These are phyloP conservation scores for Acleris emargana DNA, from an alignment of 2,888 invertebrate species.

Conservation along the genomic window DNA sequence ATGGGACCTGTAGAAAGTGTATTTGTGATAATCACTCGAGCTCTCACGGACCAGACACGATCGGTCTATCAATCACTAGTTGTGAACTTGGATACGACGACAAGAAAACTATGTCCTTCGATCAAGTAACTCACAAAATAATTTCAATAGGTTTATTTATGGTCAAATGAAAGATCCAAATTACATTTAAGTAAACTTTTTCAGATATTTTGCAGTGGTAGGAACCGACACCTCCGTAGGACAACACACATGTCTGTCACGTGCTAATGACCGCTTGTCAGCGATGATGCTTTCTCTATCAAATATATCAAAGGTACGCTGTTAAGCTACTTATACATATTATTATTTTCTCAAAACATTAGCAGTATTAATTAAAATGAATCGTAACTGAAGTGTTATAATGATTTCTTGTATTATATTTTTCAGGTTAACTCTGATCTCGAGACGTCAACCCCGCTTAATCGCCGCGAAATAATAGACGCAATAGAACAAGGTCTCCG, in stretches of 20 bases:
- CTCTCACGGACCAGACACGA: constrained; percentile 3
- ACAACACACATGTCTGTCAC: constrained; percentile 14
- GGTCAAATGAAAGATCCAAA: background rate
- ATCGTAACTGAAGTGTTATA: too few relatives aligned
- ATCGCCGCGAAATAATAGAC: constrained; percentile 1
- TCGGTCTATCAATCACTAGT: constrained; percentile 31
- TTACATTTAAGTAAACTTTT: background rate
- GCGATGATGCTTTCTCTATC: constrained; percentile 19
- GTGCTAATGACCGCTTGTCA: constrained; percentile 18
- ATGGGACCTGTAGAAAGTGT: constrained; percentile 38
- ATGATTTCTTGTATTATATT: background rate
- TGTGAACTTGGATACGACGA: constrained; percentile 38
- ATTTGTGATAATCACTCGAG: constrained; percentile 36
- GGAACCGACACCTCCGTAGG: constrained; percentile 14
- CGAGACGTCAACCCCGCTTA: background rate
- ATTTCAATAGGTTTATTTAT: background rate
- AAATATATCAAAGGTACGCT: constrained; percentile 2
- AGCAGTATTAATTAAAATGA: too few relatives aligned
- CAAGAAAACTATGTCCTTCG: constrained; percentile 40
- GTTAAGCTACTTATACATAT: background rate
- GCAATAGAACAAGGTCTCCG: constrained; percentile 12
- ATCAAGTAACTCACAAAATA: constrained; percentile 37
- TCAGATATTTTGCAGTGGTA: constrained; percentile 26
- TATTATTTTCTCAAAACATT: too few relatives aligned
- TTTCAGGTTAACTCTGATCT: background rate